phyloP scores from a whole-genome alignment of 2,888 invertebrate species.

The Rhodophaea formosa region DNA sequence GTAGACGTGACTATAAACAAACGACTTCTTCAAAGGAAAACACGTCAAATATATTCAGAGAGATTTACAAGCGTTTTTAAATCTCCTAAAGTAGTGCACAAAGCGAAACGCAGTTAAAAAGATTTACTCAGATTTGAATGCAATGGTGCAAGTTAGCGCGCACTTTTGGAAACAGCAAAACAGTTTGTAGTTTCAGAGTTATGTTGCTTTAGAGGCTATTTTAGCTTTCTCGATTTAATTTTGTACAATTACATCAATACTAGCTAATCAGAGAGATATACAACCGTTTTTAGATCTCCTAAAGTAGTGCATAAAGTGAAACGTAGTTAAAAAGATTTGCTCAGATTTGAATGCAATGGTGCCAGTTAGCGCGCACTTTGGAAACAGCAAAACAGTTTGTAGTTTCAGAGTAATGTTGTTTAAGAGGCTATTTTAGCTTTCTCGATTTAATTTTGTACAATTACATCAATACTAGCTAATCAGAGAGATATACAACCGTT shows the following conservation, averaged over 20 bases:
- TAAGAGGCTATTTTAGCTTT: background rate
- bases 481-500: conserved; percentile 46
- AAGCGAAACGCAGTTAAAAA: conserved; percentile 38
- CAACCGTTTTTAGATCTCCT: conserved; percentile 43
- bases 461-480: too few species aligned
- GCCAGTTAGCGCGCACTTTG: conserved; percentile 1
- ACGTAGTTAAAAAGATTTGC: conserved; percentile 36
- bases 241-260: too few species aligned
- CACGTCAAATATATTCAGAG: conserved; percentile 41
- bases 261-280: conserved; percentile 52
- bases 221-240: background rate
- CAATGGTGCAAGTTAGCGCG: conserved; percentile 3
- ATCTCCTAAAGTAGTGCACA: conserved; percentile 35
- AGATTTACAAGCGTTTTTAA: conserved; percentile 51
- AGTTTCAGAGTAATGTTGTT: conserved; percentile 9
- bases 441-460: background rate
- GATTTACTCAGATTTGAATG: conserved; percentile 28
- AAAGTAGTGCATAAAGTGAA: conserved; percentile 36
- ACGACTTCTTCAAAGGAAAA: conserved; percentile 42
- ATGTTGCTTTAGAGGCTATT: conserved; percentile 1
- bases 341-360: conserved; percentile 8
- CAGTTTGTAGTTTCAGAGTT: conserved; percentile 7
- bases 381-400: conserved; percentile 12
- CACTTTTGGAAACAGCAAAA: conserved; percentile 9
- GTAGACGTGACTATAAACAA: background rate